Conservation (phyloP, 2,888 invertebrate genomes). For the Acanthosepion esculentum region DNA sequence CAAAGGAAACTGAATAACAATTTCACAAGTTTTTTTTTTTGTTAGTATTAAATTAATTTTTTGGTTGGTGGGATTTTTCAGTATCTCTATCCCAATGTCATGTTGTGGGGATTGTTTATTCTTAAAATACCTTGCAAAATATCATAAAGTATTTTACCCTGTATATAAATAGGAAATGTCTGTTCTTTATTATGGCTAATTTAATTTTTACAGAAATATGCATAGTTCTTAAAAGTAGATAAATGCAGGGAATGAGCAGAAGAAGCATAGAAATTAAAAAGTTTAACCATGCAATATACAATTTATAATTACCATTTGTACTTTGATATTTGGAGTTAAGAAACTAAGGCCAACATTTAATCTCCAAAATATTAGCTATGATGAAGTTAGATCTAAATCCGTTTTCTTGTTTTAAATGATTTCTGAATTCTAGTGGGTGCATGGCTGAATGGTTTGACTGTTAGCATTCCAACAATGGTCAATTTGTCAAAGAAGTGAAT, state of each 20-base stretch:
- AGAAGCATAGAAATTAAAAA: neutral
- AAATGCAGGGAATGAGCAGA: neutral
- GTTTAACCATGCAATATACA: no score
- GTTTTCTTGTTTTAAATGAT: neutral
- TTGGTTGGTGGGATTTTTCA: no score
- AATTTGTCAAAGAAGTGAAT: no score
- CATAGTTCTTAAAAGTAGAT: neutral
- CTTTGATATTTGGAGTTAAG: no score
- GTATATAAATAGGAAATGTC: neutral
- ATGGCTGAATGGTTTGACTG: no score
- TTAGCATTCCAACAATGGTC: no score
- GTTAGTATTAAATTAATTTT: no score
- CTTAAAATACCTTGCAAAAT: neutral
- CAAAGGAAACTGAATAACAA: neutral
- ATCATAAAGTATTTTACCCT: neutral
- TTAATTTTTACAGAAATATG: neutral
- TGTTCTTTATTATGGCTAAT: neutral
- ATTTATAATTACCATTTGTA: neutral
- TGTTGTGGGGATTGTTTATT: neutral
- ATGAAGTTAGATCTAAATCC: neutral
- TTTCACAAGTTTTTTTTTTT: neutral
- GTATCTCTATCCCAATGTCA: neutral
- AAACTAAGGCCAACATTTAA: neutral
- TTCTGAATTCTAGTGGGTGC: neutral
- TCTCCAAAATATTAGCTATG: neutral